phyloP scores from a whole-genome alignment of 2,888 invertebrate species.

The Eueremaeus valkanovi region DNA sequence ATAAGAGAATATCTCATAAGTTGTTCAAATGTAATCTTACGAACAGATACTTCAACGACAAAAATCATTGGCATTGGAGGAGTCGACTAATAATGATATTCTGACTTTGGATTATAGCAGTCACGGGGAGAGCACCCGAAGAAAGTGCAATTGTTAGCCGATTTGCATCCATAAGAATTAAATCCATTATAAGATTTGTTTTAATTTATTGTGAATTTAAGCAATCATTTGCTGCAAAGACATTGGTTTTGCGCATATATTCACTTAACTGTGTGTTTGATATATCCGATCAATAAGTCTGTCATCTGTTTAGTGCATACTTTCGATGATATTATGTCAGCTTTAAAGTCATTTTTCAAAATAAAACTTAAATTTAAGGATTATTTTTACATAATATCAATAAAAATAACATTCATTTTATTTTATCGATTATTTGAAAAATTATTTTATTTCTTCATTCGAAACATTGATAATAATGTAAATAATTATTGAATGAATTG shows the following conservation, averaged over 20 bases:
- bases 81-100: constrained; percentile 34
- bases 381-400: not conserved
- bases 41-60: constrained; percentile 38
- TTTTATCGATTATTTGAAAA: not conserved
- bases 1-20: not conserved
- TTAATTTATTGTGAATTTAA: constrained; percentile 24
- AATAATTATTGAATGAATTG: no score
- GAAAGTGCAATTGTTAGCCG: constrained; percentile 38
- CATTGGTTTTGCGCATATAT: constrained; percentile 4
- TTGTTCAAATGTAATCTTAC: not conserved
- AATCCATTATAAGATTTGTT: not conserved
- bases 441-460: no score
- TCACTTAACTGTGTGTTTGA: not conserved
- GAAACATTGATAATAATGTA: no score
- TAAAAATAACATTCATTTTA: not conserved
- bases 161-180: no score
- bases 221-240: not conserved
- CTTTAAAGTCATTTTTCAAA: constrained; percentile 29
- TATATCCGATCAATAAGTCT: constrained; percentile 16
- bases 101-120: constrained; percentile 38
- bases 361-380: not conserved
- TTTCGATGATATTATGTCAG: not conserved
- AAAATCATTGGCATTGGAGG: constrained; percentile 35
- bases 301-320: not conserved
- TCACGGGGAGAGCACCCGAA: constrained; percentile 34